Percentiles rank a stretch among this genome's conserved stretches.
These are phyloP conservation scores for Chionis minor DNA, from an alignment of 2,113 vertebrate species.

Conservation along the genomic window DNA sequence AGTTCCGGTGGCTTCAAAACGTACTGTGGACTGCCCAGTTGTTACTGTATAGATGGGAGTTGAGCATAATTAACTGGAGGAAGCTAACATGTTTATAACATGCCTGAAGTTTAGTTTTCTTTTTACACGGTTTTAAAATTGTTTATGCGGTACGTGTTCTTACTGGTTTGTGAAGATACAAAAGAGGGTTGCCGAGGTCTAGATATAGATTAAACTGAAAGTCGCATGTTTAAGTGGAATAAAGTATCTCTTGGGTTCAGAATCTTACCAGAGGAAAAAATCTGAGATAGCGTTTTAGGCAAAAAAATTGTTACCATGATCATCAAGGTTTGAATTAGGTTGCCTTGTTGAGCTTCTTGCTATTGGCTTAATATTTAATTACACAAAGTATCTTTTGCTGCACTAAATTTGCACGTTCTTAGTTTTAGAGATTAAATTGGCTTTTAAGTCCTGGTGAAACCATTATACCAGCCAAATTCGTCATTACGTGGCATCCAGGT, in stretches of 20 bases:
- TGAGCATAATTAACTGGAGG: neutral
- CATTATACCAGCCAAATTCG: neutral
- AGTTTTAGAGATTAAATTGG: neutral
- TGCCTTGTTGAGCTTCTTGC: neutral
- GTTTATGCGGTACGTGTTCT: neutral
- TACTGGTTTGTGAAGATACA: fast-evolving
- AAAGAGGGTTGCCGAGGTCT: neutral
- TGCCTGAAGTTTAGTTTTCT: neutral
- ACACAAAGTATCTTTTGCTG: neutral
- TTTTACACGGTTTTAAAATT: neutral
- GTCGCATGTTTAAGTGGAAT: neutral
- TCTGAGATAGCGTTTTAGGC: neutral
- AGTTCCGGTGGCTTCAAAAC: neutral
- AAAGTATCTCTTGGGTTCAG: neutral
- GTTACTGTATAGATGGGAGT: neutral
- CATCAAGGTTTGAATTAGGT: neutral
- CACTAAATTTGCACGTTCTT: neutral
- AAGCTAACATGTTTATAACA: neutral
- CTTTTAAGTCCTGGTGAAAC: neutral
- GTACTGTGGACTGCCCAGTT: no score
- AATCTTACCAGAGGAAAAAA: neutral
- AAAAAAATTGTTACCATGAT: neutral
- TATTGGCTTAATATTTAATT: neutral
- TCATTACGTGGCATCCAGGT: neutral
- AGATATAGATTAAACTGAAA: neutral